These are phyloP conservation scores for Reticulitermes lucifugus DNA, from an alignment of 2,888 invertebrate genomes.

Conservation along the genomic window DNA sequence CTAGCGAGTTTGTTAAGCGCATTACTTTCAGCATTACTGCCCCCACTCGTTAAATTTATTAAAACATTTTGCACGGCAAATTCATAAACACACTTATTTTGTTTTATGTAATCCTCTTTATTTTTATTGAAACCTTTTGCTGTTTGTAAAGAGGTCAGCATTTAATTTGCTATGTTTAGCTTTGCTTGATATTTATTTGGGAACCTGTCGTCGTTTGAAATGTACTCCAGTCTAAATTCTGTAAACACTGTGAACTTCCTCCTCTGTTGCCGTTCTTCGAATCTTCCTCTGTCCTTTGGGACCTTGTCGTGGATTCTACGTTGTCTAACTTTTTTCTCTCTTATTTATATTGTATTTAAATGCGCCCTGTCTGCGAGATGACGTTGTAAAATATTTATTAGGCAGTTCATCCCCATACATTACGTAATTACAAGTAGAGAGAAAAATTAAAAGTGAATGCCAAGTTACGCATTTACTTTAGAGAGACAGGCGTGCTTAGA, in stretches of 20 bases:
- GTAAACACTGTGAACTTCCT: not conserved
- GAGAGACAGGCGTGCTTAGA: not conserved
- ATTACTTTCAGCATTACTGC: not conserved
- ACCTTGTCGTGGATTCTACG: not conserved
- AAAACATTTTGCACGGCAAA: not conserved
- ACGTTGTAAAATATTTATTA: constrained; percentile 23
- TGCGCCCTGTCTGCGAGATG: not conserved
- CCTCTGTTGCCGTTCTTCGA: not conserved
- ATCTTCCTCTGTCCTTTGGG: not conserved
- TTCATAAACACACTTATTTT: not conserved
- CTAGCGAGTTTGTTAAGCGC: not conserved
- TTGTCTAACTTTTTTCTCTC: not conserved
- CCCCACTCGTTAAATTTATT: not conserved
- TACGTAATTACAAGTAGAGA: constrained; percentile 38
- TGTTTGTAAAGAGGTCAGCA: not conserved
- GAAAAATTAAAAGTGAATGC: constrained; percentile 38
- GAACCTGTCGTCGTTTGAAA: not conserved
- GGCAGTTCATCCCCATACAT: constrained; percentile 13
- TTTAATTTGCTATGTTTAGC: not conserved
- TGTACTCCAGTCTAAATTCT: not conserved
- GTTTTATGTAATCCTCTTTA: not conserved
- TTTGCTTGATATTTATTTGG: not conserved
- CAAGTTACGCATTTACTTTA: constrained; percentile 28
- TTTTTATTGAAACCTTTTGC: not conserved
- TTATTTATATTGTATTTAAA: not conserved